Percentiles rank a stretch among this genome's conserved stretches.
These are phyloP conservation scores for Scalopus aquaticus DNA, from an alignment of 2,113 vertebrate genomes.

Conservation along the genomic window DNA sequence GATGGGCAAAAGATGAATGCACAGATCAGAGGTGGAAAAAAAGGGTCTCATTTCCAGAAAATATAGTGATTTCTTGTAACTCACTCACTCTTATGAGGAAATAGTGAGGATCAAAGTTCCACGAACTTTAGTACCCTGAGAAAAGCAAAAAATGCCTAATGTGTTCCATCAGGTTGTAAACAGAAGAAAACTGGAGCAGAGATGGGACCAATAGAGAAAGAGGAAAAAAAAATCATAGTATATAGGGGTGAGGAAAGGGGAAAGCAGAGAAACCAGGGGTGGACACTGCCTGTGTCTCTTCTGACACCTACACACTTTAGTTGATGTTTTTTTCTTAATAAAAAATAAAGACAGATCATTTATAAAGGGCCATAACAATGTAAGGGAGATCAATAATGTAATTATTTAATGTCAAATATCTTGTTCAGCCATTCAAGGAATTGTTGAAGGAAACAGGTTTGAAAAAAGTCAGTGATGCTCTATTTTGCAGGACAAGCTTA, in stretches of 20 bases:
- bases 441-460: not conserved
- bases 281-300: no score
- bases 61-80: not conserved
- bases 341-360: not conserved
- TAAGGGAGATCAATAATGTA: not conserved
- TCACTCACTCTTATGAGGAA: not conserved
- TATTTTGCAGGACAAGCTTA: not conserved
- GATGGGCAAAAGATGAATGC: no score
- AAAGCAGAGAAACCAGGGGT: no score
- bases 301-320: not conserved
- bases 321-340: not conserved
- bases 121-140: not conserved
- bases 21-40: not conserved
- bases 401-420: not conserved
- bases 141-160: not conserved
- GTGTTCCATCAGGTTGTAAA: not conserved
- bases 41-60: constrained; percentile 24
- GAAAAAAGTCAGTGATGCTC: not conserved
- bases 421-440: not conserved
- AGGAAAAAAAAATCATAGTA: not conserved
- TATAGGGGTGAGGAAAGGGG: not conserved
- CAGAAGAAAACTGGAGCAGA: not conserved
- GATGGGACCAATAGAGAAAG: not conserved
- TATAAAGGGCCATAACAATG: not conserved
- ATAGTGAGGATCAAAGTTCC: not conserved